A percentile compares a stretch with the other conserved stretches of the same genome.
Conservation (phyloP, 2,888 invertebrate genomes). For the Drosophila tripunctata region DNA sequence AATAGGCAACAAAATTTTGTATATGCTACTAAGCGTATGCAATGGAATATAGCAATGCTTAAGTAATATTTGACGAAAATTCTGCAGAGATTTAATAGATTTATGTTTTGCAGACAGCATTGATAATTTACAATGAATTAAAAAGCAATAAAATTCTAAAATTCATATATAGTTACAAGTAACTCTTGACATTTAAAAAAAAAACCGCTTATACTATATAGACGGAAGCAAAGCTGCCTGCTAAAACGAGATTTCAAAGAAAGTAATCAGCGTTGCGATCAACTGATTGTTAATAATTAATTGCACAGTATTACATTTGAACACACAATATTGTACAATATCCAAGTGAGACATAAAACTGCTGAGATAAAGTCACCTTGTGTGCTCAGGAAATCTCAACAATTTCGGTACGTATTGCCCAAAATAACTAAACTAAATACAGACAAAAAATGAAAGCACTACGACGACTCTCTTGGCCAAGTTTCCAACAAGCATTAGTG, state of each 20-base stretch:
- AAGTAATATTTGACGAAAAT: background rate
- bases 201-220: background rate
- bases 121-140: too few relatives aligned
- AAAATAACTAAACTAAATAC: slow-evolving; percentile 30
- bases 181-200: too few relatives aligned
- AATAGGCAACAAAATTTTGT: slow-evolving; percentile 15
- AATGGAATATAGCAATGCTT: background rate
- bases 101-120: too few relatives aligned
- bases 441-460: slow-evolving; percentile 16
- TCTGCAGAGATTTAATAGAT: too few relatives aligned
- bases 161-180: too few relatives aligned
- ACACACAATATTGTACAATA: slow-evolving; percentile 3
- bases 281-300: slow-evolving; percentile 6
- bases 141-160: too few relatives aligned
- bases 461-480: slow-evolving; percentile 19
- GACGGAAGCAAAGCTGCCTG: background rate
- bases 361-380: slow-evolving; percentile 39
- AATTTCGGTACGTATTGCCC: slow-evolving; percentile 7
- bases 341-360: slow-evolving; percentile 28
- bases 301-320: slow-evolving; percentile 1
- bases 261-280: background rate
- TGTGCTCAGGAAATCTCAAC: slow-evolving; percentile 18
- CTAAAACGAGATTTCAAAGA: background rate
- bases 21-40: background rate
- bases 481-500: background rate